phyloP scores from a whole-genome alignment of 2,888 invertebrate species.

The Ceratothoa steindachneri region DNA sequence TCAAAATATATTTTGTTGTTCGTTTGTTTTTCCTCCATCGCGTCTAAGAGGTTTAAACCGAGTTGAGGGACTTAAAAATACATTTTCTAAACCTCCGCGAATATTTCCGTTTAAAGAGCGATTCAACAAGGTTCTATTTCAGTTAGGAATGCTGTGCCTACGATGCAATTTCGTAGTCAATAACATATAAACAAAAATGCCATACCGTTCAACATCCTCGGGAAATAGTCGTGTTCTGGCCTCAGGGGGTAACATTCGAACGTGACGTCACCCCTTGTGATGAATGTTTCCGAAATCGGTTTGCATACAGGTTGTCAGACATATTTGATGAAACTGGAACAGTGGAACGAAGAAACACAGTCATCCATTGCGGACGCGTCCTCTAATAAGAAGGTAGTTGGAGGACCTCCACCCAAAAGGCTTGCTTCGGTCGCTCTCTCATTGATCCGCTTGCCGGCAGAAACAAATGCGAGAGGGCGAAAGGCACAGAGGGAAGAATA shows the following conservation, averaged over 20 bases:
- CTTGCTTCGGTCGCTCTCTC: too few species aligned
- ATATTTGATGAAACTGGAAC: conserved; percentile 9
- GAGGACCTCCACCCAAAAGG: background rate
- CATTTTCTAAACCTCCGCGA: background rate
- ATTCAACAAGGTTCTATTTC: background rate
- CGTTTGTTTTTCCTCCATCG: background rate
- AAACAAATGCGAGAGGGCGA: background rate
- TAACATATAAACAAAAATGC: conserved; percentile 8
- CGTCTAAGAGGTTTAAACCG: too few species aligned
- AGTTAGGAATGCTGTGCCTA: background rate
- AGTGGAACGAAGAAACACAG: background rate
- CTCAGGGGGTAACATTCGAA: conserved; percentile 3
- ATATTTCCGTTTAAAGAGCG: background rate
- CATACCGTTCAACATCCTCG: background rate
- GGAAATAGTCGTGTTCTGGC: background rate
- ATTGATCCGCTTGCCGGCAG: too few species aligned
- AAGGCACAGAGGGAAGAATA: background rate
- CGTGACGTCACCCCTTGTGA: background rate
- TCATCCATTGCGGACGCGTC: background rate
- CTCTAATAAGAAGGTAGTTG: background rate
- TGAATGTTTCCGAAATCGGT: background rate
- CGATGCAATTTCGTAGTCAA: background rate
- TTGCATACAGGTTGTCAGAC: conserved; percentile 3
- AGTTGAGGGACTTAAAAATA: too few species aligned
- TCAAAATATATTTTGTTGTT: background rate